These are phyloP conservation scores for Conger conger DNA, from an alignment of 2,113 vertebrate species.

Conservation along the genomic window DNA sequence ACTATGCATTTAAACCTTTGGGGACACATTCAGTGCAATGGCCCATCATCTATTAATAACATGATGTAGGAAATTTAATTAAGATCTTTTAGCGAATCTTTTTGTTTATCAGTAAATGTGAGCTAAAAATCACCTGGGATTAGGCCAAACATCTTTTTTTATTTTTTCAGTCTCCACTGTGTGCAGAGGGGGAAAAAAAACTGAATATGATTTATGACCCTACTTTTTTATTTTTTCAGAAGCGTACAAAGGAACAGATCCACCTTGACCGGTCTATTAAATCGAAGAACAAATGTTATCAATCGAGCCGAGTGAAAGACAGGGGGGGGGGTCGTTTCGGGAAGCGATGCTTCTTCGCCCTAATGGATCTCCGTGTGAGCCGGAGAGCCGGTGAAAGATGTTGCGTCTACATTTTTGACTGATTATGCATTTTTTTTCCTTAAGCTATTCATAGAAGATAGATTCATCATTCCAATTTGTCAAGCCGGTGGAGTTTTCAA, in stretches of 20 bases:
- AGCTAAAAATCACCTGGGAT: slow-evolving; percentile 25
- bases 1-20: not conserved
- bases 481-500: slow-evolving; percentile 84
- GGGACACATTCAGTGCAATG: not conserved
- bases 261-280: slow-evolving; percentile 76
- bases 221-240: slow-evolving; percentile 60
- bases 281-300: slow-evolving; percentile 77
- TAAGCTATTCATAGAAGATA: slow-evolving; percentile 83
- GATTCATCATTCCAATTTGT: slow-evolving; percentile 99
- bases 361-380: slow-evolving; percentile 75
- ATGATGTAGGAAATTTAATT: not conserved
- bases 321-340: slow-evolving; percentile 61
- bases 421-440: slow-evolving; percentile 84
- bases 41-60: not conserved
- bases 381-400: slow-evolving; percentile 73
- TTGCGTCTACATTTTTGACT: slow-evolving; percentile 89
- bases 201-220: slow-evolving; percentile 61
- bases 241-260: slow-evolving; percentile 72
- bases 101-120: not conserved
- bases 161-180: slow-evolving; percentile 34
- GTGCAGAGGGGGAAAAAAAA: slow-evolving; percentile 21
- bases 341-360: slow-evolving; percentile 73
- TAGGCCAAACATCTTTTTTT: slow-evolving; percentile 35
- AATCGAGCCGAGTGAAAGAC: slow-evolving; percentile 72
- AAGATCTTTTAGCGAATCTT: not conserved